Evolutionary conservation across 2,888 invertebrate genomes (phyloP).

Genomic region (Caenorhabditis uteleia): DNA sequence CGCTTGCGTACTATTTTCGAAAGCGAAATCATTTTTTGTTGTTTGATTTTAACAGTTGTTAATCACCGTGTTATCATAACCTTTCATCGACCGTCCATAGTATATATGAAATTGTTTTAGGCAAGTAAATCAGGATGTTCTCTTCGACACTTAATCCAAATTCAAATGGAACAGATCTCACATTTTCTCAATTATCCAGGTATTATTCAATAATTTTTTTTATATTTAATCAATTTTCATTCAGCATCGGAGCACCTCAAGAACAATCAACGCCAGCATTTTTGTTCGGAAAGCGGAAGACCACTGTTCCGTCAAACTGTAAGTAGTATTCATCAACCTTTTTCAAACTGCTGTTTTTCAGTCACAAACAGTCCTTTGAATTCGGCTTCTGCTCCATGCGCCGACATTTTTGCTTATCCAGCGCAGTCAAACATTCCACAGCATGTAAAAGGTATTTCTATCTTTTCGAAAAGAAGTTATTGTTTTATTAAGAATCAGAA

Average conservation of each 20-base stretch:
- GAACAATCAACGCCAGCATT: slow-evolving; percentile 36
- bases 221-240: background rate
- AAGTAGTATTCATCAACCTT: background rate
- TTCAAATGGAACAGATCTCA: background rate
- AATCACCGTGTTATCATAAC: slow-evolving; percentile 8
- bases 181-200: slow-evolving; percentile 1
- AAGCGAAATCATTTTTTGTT: background rate
- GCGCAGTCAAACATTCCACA: slow-evolving; percentile 30
- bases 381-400: slow-evolving; percentile 39
- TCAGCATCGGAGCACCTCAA: slow-evolving; percentile 26
- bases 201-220: background rate
- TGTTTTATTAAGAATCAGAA: background rate
- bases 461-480: background rate
- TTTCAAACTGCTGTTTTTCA: slow-evolving; percentile 8
- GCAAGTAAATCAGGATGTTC: slow-evolving; percentile 8
- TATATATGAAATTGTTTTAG: background rate
- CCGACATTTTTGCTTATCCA: slow-evolving; percentile 51
- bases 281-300: slow-evolving; percentile 25
- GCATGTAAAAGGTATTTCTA: slow-evolving; percentile 42
- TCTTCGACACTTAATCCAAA: background rate
- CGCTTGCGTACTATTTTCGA: background rate
- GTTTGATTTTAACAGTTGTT: background rate
- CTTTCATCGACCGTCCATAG: no score
- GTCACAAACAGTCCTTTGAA: slow-evolving; percentile 30
- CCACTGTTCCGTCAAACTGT: slow-evolving; percentile 9